Base-by-base conservation (phyloP, 2,113 vertebrate species). In the Cephalopterus ornatus region DNA sequence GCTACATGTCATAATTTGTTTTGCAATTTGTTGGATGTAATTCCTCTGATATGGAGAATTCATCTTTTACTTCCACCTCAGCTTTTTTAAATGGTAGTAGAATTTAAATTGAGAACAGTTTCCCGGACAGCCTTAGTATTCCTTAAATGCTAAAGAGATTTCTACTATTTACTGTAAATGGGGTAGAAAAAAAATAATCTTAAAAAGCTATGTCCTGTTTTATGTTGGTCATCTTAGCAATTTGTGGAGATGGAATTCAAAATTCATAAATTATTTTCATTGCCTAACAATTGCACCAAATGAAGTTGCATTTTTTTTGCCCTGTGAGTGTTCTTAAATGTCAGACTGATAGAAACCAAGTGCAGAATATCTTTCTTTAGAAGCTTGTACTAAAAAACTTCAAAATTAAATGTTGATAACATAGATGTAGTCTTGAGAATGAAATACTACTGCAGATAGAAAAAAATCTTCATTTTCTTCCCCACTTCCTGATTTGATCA, bases 11-110 rank as follows among this genome's bases (percentile, higher is more conserved):
- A 88, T 56, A 75, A 81, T 92, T 95, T 89, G 67, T 68, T 96
- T 95, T 96, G 73, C 85, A 24, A 6, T 89, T 96, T 91, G 66
- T 92, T 96, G 71, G 67, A 42, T 92, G 11, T 59, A 91, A 88
- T 94, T 91, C 44, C 49, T 94, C 73, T 93, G 75, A 93, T 94
- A 47, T 17, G 65, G 62, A 85, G 59, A 87, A 89, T 83, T 82
- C 56, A 32, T 78, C 35, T 73, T 79, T 46, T 72, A 23, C 39
- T 72, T 26, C 17, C 56, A 66, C 28, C 56, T 89, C 53, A 87
- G 17, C 44, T 76, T 74, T 93, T 81, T 73, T 1, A 82, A 92
- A 89, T 56, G 50, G 20, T 47, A 70, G 12, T 85, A 65, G 70
- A 68, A 77, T 56, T 96, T 70, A 77, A 91, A 73, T 65, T 55